Base-by-base conservation (phyloP, 2,797 vertebrate genomes). In the Erithacus rubecula region DNA sequence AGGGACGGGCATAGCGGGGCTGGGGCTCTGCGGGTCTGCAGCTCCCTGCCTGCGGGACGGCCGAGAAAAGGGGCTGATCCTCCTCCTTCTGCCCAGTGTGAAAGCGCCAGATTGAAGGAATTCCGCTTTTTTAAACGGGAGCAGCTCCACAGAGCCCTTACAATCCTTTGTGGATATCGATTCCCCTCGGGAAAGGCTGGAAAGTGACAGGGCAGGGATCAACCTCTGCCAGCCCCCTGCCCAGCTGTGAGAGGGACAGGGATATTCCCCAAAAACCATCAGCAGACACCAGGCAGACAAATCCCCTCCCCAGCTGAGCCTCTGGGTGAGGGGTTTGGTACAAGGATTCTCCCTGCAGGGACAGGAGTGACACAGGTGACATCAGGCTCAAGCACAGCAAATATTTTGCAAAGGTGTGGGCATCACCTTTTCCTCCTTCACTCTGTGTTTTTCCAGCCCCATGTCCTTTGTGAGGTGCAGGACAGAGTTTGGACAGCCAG, bases 361-460 rank as follows among this genome's bases (percentile, higher is more conserved):
- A 34, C 43, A 34, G 16, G 20, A 63, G 18, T 1, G 36, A 5
- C 74, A 37, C 15, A 8, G 52, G 82, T 59, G 90, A 67, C 53
- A 69, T 10, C 29, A 21, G 29, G 30, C 29, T 12, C 1, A 2
- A 15, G 9, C 22, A 10, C 0, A 1, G 22, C 52, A 37, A 43
- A 2, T 4, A 2, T 2, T 75, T 39, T 10, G 32, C 62, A 34
- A 30, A 37, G 37, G 3, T 22, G 21, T 44, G 41, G 11, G 0
- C 6, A 59, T 36, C 52, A 19, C 13, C 12, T 10, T 62, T 27
- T n/a, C 20, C 36, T 11, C 29, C 26, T 47, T 53, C 22, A 3
- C 36, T 53, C 20, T 5, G 11, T 17, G 30, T 34, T 74, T 24
- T 29, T 53, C 20, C 69, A 68, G 37, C 16, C 18, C 21, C 15